Evolutionary conservation across 2,888 invertebrate genomes (phyloP), one percentile per base, ranked within the genome.

Genomic region (Neria commutata): DNA sequence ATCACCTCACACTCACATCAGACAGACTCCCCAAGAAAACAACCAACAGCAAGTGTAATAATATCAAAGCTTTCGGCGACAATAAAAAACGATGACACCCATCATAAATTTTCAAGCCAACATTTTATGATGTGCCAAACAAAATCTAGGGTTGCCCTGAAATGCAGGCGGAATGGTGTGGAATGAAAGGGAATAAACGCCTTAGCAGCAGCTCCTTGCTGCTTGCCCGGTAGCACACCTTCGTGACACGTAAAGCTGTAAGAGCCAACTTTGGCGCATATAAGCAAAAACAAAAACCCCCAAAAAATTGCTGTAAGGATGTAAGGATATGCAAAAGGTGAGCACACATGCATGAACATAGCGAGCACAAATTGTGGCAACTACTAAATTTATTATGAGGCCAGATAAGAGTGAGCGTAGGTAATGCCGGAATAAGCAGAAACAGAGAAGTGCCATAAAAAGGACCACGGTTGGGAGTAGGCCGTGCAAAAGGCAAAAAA

Each of bases 51-150:
- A n/a, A n/a, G n/a, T n/a, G n/a, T n/a, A 37, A 37, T 37, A 8
- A 37, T 37, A 37, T 37, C 37, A 42, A 21, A 42, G 42, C 42
- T 19, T 42, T 42, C 42, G 14, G 14, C 42, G 21, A 42, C 42
- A 42, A 42, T 42, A 42, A 42, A 42, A 42, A 42, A 21, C 42
- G 42, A 19, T 42, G 42, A 42, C 42, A 42, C 42, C n/a, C 42
- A 42, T 42, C 42, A 42, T 42, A 42, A 42, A 42, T 42, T 42
- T 5, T 42, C n/a, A 42, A 19, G 19, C 17, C 42, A 42, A 14
- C 17, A 21, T 42, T 42, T 42, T 42, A 42, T 42, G 42, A 42
- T 42, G 42, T 42, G 42, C 21, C 5, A 42, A 42, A 42, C 17
- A 42, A n/a, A n/a, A n/a, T n/a, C n/a, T n/a, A n/a, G n/a, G n/a